Percentiles rank a stretch among this genome's conserved stretches.
Evolutionary conservation across 2,888 invertebrate species (phyloP).

Genomic region (Luffia ferchaultella): DNA sequence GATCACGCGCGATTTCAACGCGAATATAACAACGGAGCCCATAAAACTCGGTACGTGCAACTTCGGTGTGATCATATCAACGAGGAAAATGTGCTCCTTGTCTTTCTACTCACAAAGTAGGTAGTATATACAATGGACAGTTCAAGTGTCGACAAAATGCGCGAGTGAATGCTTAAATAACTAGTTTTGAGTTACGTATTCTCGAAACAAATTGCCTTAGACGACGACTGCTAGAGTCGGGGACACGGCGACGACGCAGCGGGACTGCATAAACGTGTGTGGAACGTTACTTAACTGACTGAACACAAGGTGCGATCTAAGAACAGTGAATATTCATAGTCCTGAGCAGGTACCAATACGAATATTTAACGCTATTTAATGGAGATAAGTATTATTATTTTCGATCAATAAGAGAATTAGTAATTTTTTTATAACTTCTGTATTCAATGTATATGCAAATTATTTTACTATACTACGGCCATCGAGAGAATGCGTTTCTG

Average conservation of each 20-base stretch:
- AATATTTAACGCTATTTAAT: too few species aligned
- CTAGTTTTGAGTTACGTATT: constrained; percentile 31
- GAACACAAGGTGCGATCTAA: too few species aligned
- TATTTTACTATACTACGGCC: too few species aligned
- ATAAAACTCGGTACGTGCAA: not conserved
- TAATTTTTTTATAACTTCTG: too few species aligned
- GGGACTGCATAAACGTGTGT: not conserved
- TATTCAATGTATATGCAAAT: too few species aligned
- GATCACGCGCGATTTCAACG: too few species aligned
- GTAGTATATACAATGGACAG: not conserved
- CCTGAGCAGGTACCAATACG: too few species aligned
- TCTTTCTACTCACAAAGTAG: not conserved
- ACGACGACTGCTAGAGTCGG: not conserved
- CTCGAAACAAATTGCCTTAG: constrained; percentile 43
- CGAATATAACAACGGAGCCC: not conserved
- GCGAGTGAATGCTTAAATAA: not conserved
- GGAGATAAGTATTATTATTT: too few species aligned
- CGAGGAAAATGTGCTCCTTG: not conserved
- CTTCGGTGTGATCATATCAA: not conserved
- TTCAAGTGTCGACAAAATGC: not conserved
- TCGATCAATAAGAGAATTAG: too few species aligned
- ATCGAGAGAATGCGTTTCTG: too few species aligned
- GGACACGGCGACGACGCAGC: not conserved
- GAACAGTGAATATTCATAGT: too few species aligned
- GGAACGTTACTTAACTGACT: too few species aligned